Conservation (phyloP, 1,140 invertebrate species). For the Leptestheria dahalacensis region DNA sequence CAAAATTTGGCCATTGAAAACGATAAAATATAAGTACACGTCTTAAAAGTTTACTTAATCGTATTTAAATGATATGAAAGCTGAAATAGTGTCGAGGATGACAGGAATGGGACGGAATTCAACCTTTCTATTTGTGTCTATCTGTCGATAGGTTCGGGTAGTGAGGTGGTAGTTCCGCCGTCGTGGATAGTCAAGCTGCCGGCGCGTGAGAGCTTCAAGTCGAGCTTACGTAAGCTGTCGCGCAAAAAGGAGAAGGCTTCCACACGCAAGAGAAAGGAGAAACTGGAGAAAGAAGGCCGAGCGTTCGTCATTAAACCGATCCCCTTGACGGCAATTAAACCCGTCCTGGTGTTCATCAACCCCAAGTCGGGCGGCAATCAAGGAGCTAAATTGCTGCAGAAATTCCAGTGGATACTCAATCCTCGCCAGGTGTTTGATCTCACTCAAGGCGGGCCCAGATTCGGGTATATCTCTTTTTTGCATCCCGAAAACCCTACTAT, state of each 20-base stretch:
- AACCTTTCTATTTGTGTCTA: no score
- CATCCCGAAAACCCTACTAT: not conserved
- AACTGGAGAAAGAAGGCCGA: constrained; percentile 31
- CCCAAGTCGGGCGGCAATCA: constrained; percentile 49
- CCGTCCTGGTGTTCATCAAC: constrained; percentile 70
- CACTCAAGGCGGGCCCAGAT: constrained; percentile 76
- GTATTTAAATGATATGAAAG: no score
- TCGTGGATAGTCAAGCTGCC: constrained; percentile 95
- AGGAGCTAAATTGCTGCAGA: constrained; percentile 43
- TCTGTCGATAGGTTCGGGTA: constrained; percentile 34
- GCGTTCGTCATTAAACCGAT: constrained; percentile 85
- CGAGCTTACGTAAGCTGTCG: constrained; percentile 69
- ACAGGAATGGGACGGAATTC: not conserved
- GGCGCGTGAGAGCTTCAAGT: constrained; percentile 78
- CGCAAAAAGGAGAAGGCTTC: constrained; percentile 45
- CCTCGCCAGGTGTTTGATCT: constrained; percentile 76
- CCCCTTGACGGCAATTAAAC: constrained; percentile 65
- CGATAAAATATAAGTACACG: no score
- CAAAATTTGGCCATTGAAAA: no score
- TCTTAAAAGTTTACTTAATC: no score
- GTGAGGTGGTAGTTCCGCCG: constrained; percentile 82
- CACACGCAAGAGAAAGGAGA: not conserved
- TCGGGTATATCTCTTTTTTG: constrained; percentile 59
- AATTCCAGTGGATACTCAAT: constrained; percentile 48
- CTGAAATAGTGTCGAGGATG: no score